These are phyloP conservation scores for Diaprepes abbreviatus DNA, from an alignment of 2,888 invertebrate genomes.

Conservation along the genomic window DNA sequence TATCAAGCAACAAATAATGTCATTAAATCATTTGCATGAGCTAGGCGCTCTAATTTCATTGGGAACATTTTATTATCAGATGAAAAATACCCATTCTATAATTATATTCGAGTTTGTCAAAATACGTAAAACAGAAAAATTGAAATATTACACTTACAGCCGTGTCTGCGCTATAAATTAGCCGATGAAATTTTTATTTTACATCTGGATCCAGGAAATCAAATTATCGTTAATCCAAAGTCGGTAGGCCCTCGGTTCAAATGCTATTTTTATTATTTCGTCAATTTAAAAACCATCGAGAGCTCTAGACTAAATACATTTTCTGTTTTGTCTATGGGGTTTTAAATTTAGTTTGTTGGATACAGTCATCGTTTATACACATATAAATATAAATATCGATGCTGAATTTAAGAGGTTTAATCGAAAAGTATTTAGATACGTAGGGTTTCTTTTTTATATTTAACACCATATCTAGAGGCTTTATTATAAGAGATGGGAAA, in stretches of 20 bases:
- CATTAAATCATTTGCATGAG: background rate
- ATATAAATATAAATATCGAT: no score
- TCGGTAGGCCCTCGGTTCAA: slow-evolving; percentile 18
- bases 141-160: slow-evolving; percentile 32
- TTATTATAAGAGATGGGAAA: no score
- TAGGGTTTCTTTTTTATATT: no score
- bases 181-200: slow-evolving; percentile 36
- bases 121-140: slow-evolving; percentile 23
- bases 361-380: background rate
- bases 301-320: slow-evolving; percentile 36
- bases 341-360: slow-evolving; percentile 18
- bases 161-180: slow-evolving; percentile 30
- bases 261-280: slow-evolving; percentile 41
- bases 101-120: slow-evolving; percentile 33
- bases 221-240: slow-evolving; percentile 37
- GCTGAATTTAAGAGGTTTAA: no score
- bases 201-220: slow-evolving; percentile 37
- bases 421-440: no score
- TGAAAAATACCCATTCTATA: slow-evolving; percentile 29
- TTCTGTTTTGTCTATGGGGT: slow-evolving; percentile 33
- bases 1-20: background rate
- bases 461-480: no score
- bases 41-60: slow-evolving; percentile 2
- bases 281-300: slow-evolving; percentile 29
- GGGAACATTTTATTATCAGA: background rate